Evolutionary conservation across 1,140 invertebrate species (phyloP).

Genomic region (Ganaspis sp.): DNA sequence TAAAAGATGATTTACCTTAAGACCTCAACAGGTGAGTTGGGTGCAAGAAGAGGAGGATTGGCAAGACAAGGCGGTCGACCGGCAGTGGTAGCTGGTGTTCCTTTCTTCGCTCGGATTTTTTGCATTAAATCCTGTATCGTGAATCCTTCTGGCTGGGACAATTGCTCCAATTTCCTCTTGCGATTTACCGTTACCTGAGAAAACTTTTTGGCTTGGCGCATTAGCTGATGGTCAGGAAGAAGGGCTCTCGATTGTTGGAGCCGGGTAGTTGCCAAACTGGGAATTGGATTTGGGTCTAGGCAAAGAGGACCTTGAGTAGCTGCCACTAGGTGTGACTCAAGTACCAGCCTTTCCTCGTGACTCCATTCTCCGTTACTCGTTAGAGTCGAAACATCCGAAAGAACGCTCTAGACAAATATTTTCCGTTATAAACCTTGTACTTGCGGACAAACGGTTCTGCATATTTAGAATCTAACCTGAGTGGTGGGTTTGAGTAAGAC

Average conservation of each 20-base stretch:
- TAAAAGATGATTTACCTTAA: constrained; percentile 57
- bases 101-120: constrained; percentile 64
- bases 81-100: constrained; percentile 63
- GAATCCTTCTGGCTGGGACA: constrained; percentile 86
- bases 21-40: constrained; percentile 71
- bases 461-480: no score
- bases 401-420: constrained; percentile 79
- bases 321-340: constrained; percentile 90
- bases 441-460: no score
- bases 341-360: constrained; percentile 84
- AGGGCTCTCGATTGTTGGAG: constrained; percentile 85
- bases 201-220: constrained; percentile 84
- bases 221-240: constrained; percentile 85
- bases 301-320: constrained; percentile 90
- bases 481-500: constrained; percentile 91
- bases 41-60: constrained; percentile 69
- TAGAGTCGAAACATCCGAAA: constrained; percentile 84
- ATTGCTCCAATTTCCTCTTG: constrained; percentile 90
- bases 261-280: constrained; percentile 84
- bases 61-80: constrained; percentile 70
- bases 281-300: constrained; percentile 89
- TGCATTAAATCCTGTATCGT: constrained; percentile 83
- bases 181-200: constrained; percentile 89
- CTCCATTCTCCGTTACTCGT: constrained; percentile 83
- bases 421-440: no score